Evolutionary conservation across 2,888 invertebrate genomes (phyloP).

Genomic region (Julus scanicus): DNA sequence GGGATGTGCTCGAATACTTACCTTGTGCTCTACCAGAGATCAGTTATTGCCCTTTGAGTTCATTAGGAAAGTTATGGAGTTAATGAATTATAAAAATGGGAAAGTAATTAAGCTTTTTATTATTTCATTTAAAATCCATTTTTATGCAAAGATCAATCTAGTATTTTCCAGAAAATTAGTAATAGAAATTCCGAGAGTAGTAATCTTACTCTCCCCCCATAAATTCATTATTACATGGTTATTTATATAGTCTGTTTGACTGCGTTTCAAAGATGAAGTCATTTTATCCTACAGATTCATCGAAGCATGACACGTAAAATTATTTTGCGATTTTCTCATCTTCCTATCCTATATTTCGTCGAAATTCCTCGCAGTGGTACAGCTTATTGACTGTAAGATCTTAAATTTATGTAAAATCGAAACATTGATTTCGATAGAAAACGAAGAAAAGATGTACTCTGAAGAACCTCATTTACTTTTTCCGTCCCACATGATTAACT

Average conservation of each 20-base stretch:
- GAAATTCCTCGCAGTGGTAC: not conserved
- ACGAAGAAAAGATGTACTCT: constrained; percentile 8
- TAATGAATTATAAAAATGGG: too few relatives aligned
- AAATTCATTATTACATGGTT: too few relatives aligned
- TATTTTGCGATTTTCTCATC: not conserved
- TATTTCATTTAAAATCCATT: too few relatives aligned
- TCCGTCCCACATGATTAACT: constrained; percentile 27
- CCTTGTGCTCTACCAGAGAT: not conserved
- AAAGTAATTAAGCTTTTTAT: too few relatives aligned
- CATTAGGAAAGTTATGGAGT: too few relatives aligned
- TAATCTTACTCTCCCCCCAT: too few relatives aligned
- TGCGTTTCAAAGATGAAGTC: not conserved
- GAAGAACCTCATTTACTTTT: constrained; percentile 36
- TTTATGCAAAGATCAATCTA: too few relatives aligned
- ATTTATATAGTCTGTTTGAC: not conserved
- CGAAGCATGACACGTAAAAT: not conserved
- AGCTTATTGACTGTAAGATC: not conserved
- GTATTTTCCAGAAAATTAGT: too few relatives aligned
- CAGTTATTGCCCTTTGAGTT: not conserved
- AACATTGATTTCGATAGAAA: constrained; percentile 20
- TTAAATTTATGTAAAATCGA: constrained; percentile 30
- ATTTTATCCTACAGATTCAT: not conserved
- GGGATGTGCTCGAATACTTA: not conserved
- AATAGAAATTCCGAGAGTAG: too few relatives aligned
- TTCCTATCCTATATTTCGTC: not conserved